These are phyloP conservation scores for Actinia equina DNA, from an alignment of 64 coral and sea anemone genomes.

Conservation along the genomic window DNA sequence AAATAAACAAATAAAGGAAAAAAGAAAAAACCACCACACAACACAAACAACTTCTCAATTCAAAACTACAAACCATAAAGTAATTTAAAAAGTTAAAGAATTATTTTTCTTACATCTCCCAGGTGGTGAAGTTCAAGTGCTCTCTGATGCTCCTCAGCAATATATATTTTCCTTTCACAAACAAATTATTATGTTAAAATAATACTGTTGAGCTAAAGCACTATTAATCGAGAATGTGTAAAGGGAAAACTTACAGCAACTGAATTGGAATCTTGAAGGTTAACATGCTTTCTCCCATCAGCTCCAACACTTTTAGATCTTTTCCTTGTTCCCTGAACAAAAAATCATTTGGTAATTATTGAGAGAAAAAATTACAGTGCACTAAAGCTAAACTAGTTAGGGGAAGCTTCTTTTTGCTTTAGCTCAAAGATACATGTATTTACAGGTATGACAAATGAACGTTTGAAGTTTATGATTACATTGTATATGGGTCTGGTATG, in stretches of 20 bases:
- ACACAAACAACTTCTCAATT: no score
- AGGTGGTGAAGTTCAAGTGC: constrained; percentile 92
- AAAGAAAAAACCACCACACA: no score
- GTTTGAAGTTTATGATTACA: no score
- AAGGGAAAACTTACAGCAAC: constrained; percentile 69
- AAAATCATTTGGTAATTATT: not conserved
- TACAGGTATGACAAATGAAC: no score
- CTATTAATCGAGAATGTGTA: not conserved
- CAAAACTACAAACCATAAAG: constrained; percentile 37
- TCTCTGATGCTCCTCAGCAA: constrained; percentile 91
- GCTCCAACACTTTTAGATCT: constrained; percentile 84
- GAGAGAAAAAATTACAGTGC: no score
- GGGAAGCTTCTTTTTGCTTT: no score
- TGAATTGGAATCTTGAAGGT: constrained; percentile 95
- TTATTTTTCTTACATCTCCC: constrained; percentile 75
- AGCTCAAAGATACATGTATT: no score
- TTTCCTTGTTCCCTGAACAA: constrained; percentile 34
- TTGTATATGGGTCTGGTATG: no score
- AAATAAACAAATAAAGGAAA: no score
- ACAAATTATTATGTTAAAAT: not conserved
- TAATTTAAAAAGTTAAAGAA: not conserved
- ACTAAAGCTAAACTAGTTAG: no score
- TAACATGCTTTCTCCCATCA: constrained; percentile 93
- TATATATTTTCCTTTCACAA: constrained; percentile 83
- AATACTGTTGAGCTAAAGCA: no score